Base-by-base conservation (phyloP, 1,140 invertebrate genomes). In the Wiebesia pumilae region DNA sequence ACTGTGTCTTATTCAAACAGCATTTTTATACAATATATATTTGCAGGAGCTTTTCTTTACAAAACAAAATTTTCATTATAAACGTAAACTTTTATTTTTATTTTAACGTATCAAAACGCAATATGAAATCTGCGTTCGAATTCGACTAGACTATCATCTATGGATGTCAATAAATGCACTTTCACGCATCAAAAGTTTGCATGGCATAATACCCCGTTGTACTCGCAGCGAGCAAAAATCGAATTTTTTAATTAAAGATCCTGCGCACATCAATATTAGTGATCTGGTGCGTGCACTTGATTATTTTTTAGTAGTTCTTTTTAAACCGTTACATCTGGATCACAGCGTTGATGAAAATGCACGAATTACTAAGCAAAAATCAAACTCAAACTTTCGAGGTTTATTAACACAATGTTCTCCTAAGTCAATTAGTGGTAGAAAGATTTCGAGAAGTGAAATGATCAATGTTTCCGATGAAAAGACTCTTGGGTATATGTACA, bases 341-440 rank as follows among this genome's bases (percentile, higher is more conserved):
- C 47, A 81, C 16, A 16, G 9, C 19, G 51, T 19, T 16, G 19
- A 16, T 19, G 51, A 12, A 54, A 12, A 54, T 54, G 9, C 19
- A 19, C 7, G 51, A 54, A 21, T 54, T 16, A 16, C 51, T 54
- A 54, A 54, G 51, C 51, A 2, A 73, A 82, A 83, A 71, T 83
- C 27, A 73, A 10, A 81, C 54, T 65, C 24, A 30, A 65, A 65
- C 38, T 81, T 35, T 40, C 7, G 79, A 40, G 38, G 38, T 7
- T 58, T 43, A 67, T 81, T 43, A 81, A 40, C 51, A 43, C 38
- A 81, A 67, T 47, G 38, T 38, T 35, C 9, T 35, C 30, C 21
- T 81, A 81, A 81, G 38, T 81, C 38, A 47, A 81, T 81, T 81
- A 81, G n/a, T 12, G 62, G 58, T 43, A 16, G 0, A 71, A 71